phyloP scores from a whole-genome alignment of 1,140 invertebrate genomes.

The Lanistes nyassanus region DNA sequence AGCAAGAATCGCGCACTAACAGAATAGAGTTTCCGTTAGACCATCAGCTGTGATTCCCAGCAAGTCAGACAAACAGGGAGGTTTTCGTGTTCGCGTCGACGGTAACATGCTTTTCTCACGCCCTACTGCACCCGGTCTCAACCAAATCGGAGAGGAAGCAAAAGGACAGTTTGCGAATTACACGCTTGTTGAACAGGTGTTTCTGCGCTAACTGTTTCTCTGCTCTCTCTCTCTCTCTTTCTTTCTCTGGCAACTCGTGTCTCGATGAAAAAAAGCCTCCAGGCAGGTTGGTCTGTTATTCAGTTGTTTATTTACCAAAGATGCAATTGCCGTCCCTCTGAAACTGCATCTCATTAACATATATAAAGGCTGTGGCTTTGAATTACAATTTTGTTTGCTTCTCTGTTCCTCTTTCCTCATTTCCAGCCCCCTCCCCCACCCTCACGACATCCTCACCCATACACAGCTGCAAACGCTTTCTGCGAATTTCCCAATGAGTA shows the following conservation, averaged over 20 bases:
- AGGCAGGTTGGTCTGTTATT: no score
- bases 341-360: no score
- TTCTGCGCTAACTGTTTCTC: not conserved
- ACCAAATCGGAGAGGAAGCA: not conserved
- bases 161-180: conserved; percentile 11
- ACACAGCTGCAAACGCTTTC: not conserved
- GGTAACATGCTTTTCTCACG: conserved; percentile 18
- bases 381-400: not conserved
- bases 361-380: no score
- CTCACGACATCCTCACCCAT: not conserved
- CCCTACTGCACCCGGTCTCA: conserved; percentile 1
- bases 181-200: not conserved
- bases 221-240: no score
- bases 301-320: no score
- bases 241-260: no score
- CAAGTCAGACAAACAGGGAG: not conserved
- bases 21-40: no score
- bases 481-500: not conserved
- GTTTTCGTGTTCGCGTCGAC: not conserved
- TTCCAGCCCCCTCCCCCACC: conserved; percentile 2
- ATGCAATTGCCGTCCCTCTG: no score
- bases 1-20: no score
- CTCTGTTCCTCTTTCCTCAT: not conserved
- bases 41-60: no score
- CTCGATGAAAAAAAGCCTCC: no score